phyloP scores from a whole-genome alignment of 2,113 vertebrate species.

The Notarius quadriscutis region DNA sequence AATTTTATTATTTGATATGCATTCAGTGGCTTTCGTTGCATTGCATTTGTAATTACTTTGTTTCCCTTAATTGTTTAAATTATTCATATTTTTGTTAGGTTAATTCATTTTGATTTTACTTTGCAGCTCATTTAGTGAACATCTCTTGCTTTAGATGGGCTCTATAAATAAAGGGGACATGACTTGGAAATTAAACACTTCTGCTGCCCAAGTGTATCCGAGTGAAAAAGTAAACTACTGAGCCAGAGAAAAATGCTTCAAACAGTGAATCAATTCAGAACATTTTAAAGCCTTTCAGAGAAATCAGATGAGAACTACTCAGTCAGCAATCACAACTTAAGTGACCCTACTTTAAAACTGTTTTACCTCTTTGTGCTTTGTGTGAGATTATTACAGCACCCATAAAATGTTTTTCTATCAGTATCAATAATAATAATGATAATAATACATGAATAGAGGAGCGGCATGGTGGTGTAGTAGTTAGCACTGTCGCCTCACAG shows the following conservation, averaged over 20 bases:
- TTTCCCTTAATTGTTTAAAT: background rate
- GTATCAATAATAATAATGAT: background rate
- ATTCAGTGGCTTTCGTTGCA: background rate
- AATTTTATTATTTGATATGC: background rate
- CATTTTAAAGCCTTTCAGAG: background rate
- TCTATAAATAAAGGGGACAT: background rate
- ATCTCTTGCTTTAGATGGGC: background rate
- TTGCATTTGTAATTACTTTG: background rate
- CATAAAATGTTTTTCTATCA: background rate
- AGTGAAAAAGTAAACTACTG: background rate
- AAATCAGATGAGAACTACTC: constrained; percentile 3
- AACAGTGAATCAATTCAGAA: background rate
- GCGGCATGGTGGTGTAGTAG: too few species aligned
- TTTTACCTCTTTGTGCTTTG: constrained; percentile 4
- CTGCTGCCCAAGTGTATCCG: background rate
- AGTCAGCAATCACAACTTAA: background rate
- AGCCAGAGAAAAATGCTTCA: background rate
- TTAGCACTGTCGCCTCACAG: too few species aligned
- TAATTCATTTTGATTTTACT: background rate
- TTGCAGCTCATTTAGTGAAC: background rate
- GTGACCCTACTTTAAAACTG: background rate
- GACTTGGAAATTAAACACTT: background rate
- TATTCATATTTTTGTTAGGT: background rate
- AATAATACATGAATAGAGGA: too few species aligned
- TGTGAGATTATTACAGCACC: background rate